Percentiles rank a stretch among this genome's conserved stretches.
phyloP scores from a whole-genome alignment of 2,888 invertebrate species.

The Tupiocoris notatus region DNA sequence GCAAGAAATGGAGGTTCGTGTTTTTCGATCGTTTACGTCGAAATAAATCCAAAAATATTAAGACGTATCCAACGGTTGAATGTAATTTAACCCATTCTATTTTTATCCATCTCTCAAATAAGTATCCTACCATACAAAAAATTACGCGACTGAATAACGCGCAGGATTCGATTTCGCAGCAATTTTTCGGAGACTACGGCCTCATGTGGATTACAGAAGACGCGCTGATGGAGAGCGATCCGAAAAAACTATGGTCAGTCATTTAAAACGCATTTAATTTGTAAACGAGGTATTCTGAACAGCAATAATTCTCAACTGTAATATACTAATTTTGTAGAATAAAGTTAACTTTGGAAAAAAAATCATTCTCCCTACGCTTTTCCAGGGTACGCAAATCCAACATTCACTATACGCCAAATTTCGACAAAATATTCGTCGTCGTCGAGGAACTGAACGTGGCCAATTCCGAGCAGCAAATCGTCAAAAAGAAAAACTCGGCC shows the following conservation, averaged over 20 bases:
- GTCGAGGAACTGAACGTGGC: conserved; percentile 42
- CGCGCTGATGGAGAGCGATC: conserved; percentile 15
- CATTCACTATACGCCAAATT: conserved; percentile 39
- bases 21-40: background rate
- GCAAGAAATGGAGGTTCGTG: conserved; percentile 30
- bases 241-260: conserved; percentile 31
- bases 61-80: background rate
- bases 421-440: conserved; percentile 43
- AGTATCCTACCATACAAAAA: too few species aligned
- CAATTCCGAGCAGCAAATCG: conserved; percentile 39
- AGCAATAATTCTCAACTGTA: too few species aligned
- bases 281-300: too few species aligned
- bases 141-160: too few species aligned
- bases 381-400: conserved; percentile 25
- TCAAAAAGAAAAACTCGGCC: conserved; percentile 27
- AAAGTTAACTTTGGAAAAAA: background rate
- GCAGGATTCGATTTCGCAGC: too few species aligned
- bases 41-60: background rate
- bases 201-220: conserved; percentile 42
- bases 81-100: too few species aligned
- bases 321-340: background rate
- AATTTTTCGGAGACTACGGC: conserved; percentile 45
- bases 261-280: too few species aligned
- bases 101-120: background rate
- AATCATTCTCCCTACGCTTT: background rate